phyloP scores from a whole-genome alignment of 2,888 invertebrate species.

The Pterobdella sp. region DNA sequence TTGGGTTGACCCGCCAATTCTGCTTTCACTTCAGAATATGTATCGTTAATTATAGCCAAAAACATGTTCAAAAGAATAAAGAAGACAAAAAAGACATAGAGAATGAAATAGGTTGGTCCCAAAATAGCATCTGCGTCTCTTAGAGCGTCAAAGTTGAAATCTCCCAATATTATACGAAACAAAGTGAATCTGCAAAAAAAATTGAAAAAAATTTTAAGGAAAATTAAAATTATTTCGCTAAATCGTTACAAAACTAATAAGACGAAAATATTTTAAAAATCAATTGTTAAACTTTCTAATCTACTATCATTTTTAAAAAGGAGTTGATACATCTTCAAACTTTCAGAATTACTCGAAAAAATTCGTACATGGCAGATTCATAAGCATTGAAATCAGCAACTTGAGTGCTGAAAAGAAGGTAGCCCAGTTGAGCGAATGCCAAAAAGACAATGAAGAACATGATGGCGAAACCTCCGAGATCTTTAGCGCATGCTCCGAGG shows the following conservation, averaged over 20 bases:
- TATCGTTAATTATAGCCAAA: constrained; percentile 71
- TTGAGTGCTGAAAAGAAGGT: constrained; percentile 65
- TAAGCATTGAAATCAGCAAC: constrained; percentile 59
- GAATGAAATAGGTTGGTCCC: constrained; percentile 67
- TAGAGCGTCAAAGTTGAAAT: constrained; percentile 65
- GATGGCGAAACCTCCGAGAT: constrained; percentile 64
- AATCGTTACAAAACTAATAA: too few relatives aligned
- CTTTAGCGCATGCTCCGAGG: constrained; percentile 62
- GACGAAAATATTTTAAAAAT: not conserved
- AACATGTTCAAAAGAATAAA: constrained; percentile 74
- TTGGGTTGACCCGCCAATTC: constrained; percentile 58
- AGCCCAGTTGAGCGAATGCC: constrained; percentile 68
- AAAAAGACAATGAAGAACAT: constrained; percentile 72
- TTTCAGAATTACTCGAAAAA: too few relatives aligned
- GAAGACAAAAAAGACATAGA: constrained; percentile 70
- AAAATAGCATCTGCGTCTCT: constrained; percentile 62
- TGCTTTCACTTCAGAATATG: constrained; percentile 66
- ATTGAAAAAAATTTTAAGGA: too few relatives aligned
- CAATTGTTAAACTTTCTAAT: not conserved
- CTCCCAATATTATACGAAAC: constrained; percentile 67
- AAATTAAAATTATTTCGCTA: too few relatives aligned
- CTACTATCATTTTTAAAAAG: too few relatives aligned
- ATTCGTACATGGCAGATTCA: constrained; percentile 37
- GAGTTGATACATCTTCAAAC: too few relatives aligned
- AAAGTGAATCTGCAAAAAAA: constrained; percentile 57